Evolutionary conservation across 2,113 vertebrate species (phyloP), one percentile per base, ranked within the genome.

Genomic region (Psettodes erumei): DNA sequence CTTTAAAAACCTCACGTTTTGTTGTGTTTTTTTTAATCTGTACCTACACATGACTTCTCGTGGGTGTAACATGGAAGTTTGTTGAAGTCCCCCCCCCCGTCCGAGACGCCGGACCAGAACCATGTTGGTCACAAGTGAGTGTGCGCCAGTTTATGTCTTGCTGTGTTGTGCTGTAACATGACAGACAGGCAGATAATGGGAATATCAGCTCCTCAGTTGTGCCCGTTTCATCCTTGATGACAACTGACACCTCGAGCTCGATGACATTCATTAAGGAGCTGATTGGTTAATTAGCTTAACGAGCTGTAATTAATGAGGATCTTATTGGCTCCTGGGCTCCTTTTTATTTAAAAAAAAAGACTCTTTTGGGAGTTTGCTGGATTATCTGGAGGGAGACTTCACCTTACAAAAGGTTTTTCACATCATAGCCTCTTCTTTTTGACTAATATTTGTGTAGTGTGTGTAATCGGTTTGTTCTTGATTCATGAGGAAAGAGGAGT

Each of bases 121-220:
- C 77, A 88, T 94, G 93, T 84, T 94, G 75, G 90, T 93, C 65
- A 91, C 89, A 82, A 94, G 93, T 94, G 90, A 94, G 93, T 94
- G 19, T 21, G 32, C 61, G 4, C 4, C 18, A n/a, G n/a, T 6
- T 58, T 23, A 7, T n/a, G 0, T 28, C 69, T 27, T 0, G 15
- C 45, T 42, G 6, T 12, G 4, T n/a, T n/a, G n/a, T n/a, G n/a
- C n/a, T n/a, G n/a, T n/a, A n/a, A n/a, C n/a, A n/a, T n/a, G 72
- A 71, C 60, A 47, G 71, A 58, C 35, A 8, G 48, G 27, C 37
- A 54, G 42, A 19, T n/a, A 61, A 80, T 55, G 50, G 66, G n/a
- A 28, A 12, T 33, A 60, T 42, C 1, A 15, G 45, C 60, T 37
- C 47, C 25, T 73, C 45, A 0, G 19, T 8, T 59, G 61, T 19